phyloP scores from a whole-genome alignment of 2,113 vertebrate species.

The Pachyramphus minor region DNA sequence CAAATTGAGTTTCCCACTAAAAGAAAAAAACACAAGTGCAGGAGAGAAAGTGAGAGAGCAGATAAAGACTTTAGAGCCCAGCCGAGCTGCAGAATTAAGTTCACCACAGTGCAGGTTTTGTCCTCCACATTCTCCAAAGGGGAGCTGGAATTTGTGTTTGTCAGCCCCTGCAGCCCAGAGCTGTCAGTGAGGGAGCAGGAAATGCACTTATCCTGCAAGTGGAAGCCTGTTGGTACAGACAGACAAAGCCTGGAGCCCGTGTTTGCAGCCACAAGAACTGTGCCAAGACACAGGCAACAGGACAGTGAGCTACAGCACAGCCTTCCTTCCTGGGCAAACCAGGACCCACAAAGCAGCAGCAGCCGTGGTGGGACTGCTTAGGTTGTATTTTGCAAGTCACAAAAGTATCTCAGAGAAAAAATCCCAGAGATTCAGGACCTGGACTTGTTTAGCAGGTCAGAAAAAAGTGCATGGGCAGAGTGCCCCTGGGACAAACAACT shows the following conservation, averaged over 20 bases:
- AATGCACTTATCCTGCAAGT: background rate
- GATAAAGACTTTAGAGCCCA: background rate
- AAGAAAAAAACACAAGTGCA: background rate
- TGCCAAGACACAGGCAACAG: fast-evolving
- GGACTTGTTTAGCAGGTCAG: background rate
- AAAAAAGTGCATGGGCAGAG: background rate
- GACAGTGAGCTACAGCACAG: background rate
- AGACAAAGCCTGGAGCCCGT: background rate
- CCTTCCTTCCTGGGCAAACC: background rate
- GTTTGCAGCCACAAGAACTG: background rate
- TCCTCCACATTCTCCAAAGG: background rate
- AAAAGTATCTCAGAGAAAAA: background rate
- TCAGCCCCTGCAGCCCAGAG: background rate
- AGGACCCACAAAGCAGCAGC: background rate
- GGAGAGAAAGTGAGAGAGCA: background rate
- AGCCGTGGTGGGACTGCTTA: fast-evolving
- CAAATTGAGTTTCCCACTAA: background rate
- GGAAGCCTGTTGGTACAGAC: background rate
- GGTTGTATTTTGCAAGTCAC: background rate
- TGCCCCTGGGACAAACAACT: background rate
- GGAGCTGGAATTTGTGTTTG: background rate
- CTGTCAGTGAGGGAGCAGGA: background rate
- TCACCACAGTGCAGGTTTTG: background rate
- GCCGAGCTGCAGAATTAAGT: background rate
- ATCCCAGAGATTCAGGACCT: background rate